Percentiles rank a stretch among this genome's conserved stretches.
Evolutionary conservation across 2,113 vertebrate genomes (phyloP).

Genomic region (Trogon surrucura): DNA sequence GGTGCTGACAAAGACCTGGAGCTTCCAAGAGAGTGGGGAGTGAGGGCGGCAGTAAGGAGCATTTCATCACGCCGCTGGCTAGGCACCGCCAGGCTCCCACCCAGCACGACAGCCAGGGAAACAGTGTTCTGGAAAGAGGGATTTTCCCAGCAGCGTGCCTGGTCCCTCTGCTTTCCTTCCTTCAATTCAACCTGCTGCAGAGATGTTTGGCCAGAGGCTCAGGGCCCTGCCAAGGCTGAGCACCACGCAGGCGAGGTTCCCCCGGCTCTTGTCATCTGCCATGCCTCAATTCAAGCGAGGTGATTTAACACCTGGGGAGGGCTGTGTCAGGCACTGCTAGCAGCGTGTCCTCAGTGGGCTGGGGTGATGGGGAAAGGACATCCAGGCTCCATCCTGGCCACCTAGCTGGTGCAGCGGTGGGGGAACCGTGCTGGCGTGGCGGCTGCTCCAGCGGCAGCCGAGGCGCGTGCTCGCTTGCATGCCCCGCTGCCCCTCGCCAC

Average conservation of each 20-base stretch:
- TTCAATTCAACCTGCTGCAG: not conserved
- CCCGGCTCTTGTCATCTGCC: accelerated
- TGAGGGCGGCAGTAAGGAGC: constrained; percentile 19
- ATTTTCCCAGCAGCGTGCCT: not conserved
- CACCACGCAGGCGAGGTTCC: not conserved
- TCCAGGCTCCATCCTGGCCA: not conserved
- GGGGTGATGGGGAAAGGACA: not conserved
- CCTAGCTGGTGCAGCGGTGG: not conserved
- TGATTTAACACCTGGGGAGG: not conserved
- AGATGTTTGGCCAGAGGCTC: not conserved
- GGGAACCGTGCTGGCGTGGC: not conserved
- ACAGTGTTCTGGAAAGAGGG: not conserved
- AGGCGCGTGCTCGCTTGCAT: not conserved
- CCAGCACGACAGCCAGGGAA: not conserved
- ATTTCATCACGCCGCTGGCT: not conserved
- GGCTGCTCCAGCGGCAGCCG: not conserved
- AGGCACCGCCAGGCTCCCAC: not conserved
- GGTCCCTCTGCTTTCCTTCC: not conserved
- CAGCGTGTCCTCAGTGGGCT: not conserved
- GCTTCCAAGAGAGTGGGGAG: constrained; percentile 18
- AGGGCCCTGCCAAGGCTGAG: not conserved
- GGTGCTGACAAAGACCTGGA: not conserved
- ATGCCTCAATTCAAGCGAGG: not conserved
- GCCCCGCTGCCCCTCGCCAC: not conserved
- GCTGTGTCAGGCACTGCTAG: not conserved